phyloP scores from a whole-genome alignment of 2,113 vertebrate genomes.

The Indicator indicator region DNA sequence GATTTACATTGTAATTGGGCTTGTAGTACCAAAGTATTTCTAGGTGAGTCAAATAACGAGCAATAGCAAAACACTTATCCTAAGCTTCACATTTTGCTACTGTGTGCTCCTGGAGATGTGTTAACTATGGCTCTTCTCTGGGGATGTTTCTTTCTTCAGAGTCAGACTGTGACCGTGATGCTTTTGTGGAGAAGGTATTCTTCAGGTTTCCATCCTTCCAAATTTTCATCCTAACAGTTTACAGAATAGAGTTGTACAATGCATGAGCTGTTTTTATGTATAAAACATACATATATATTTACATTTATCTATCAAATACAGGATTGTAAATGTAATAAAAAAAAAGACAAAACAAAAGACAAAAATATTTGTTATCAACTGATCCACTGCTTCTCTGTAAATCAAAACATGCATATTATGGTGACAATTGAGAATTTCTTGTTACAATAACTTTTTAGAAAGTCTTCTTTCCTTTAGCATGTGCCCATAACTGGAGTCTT shows the following conservation, averaged over 20 bases:
- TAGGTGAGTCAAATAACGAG: constrained; percentile 41
- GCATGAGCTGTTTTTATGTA: not conserved
- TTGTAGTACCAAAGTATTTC: not conserved
- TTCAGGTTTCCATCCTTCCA: not conserved
- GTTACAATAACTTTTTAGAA: not conserved
- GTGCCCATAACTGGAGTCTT: not conserved
- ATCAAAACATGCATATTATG: not conserved
- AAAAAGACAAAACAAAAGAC: not conserved
- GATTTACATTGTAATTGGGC: not conserved
- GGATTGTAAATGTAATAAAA: not conserved
- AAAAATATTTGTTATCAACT: not conserved
- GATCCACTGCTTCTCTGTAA: not conserved
- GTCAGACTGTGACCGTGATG: not conserved
- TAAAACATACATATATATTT: not conserved
- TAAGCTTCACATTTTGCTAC: not conserved
- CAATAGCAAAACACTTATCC: not conserved
- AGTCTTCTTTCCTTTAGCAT: not conserved
- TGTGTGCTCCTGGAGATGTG: not conserved
- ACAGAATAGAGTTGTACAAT: not conserved
- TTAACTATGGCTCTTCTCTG: not conserved
- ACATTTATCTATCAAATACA: not conserved
- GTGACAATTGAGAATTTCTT: not conserved
- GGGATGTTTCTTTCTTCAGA: not conserved
- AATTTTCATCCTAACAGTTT: not conserved
- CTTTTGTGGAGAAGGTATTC: not conserved